A percentile compares a stretch with the other conserved stretches of the same genome.
These are phyloP conservation scores for Fukomys damarensis DNA, from an alignment of 2,113 vertebrate species.

Conservation along the genomic window DNA sequence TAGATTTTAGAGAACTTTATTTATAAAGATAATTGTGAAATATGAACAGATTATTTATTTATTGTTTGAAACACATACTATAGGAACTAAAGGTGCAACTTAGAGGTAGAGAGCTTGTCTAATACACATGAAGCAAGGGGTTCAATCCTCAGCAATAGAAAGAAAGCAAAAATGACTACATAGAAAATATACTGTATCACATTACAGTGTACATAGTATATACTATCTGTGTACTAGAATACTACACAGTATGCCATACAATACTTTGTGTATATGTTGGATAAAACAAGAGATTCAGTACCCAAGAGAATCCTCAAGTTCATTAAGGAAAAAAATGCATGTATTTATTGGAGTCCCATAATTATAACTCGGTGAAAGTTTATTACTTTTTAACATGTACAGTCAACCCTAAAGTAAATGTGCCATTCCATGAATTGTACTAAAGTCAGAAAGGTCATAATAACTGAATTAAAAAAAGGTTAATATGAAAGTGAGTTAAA, in stretches of 20 bases:
- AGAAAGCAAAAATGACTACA: neutral
- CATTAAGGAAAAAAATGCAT: neutral
- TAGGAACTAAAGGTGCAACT: neutral
- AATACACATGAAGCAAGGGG: neutral
- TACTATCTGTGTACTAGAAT: neutral
- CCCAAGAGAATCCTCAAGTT: neutral
- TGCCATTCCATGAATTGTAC: neutral
- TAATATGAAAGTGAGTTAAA: conserved; percentile 2
- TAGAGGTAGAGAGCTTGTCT: neutral
- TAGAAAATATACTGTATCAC: no score
- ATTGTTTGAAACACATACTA: neutral
- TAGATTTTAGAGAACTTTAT: neutral
- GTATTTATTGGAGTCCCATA: neutral
- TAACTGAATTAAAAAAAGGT: neutral
- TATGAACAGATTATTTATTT: neutral
- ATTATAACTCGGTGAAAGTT: neutral
- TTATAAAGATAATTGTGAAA: neutral
- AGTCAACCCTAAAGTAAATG: neutral
- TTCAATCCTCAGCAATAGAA: neutral
- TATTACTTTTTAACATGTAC: neutral
- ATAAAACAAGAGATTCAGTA: neutral
- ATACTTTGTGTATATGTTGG: neutral
- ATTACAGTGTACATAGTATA: neutral
- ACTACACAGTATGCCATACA: neutral
- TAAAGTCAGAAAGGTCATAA: neutral